Evolutionary conservation across 2,888 invertebrate species (phyloP).

Genomic region (Trissolcus brochymenae): DNA sequence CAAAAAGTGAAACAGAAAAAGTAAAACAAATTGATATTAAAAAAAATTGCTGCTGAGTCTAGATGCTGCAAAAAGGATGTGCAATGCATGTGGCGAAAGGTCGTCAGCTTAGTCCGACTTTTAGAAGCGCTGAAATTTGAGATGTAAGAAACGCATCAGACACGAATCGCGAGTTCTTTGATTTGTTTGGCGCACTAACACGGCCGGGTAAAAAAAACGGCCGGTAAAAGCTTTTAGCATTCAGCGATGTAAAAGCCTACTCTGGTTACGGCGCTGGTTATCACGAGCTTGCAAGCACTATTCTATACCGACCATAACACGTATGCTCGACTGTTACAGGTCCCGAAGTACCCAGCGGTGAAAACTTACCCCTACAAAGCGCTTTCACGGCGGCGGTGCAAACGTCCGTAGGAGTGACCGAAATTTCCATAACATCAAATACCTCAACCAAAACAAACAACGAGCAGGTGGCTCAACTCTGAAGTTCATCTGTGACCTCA

Average conservation of each 20-base stretch:
- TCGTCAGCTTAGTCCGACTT: too few species aligned
- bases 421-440: slow-evolving; percentile 70
- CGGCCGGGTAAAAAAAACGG: slow-evolving; percentile 4
- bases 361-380: slow-evolving; percentile 71
- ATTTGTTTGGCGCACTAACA: slow-evolving; percentile 4
- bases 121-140: not conserved
- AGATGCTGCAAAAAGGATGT: too few species aligned
- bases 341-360: slow-evolving; percentile 67
- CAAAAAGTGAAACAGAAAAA: too few species aligned
- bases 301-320: slow-evolving; percentile 34
- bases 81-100: too few species aligned
- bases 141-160: slow-evolving; percentile 32
- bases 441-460: slow-evolving; percentile 67
- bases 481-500: slow-evolving; percentile 55
- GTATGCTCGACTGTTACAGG: slow-evolving; percentile 65
- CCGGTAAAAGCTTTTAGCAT: slow-evolving; percentile 38
- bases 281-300: slow-evolving; percentile 17
- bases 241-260: slow-evolving; percentile 41
- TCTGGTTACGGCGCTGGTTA: slow-evolving; percentile 56
- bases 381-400: slow-evolving; percentile 70
- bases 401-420: slow-evolving; percentile 71
- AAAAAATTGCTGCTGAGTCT: too few species aligned
- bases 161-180: slow-evolving; percentile 26
- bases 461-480: slow-evolving; percentile 72
- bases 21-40: too few species aligned